These are phyloP conservation scores for Coluber constrictor DNA, from an alignment of 2,797 vertebrate species.

Conservation along the genomic window DNA sequence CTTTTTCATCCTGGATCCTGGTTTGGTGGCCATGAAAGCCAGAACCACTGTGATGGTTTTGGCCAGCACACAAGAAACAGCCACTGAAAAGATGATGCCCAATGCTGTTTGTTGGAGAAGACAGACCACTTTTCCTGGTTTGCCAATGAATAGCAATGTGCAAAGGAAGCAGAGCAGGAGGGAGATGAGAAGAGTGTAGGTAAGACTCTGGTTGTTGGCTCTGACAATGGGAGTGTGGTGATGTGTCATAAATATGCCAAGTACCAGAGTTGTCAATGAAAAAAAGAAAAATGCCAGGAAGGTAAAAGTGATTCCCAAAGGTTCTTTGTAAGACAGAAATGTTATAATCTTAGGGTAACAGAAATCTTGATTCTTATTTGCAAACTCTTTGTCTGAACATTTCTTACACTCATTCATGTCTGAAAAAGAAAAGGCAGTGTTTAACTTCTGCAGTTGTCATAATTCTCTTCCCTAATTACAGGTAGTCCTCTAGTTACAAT, in stretches of 20 bases:
- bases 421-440: neutral
- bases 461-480: neutral
- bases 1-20: neutral
- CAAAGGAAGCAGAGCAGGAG: neutral
- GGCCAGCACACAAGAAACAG: slow-evolving; percentile 7
- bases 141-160: slow-evolving; percentile 1
- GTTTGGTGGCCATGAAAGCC: slow-evolving; percentile 8
- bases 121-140: neutral
- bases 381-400: neutral
- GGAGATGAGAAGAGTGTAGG: neutral
- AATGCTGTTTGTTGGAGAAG: neutral
- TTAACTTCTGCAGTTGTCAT: neutral
- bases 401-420: neutral
- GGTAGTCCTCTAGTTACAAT: neutral
- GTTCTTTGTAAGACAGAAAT: slow-evolving; percentile 1
- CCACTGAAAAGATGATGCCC: neutral
- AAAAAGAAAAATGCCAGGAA: neutral
- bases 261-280: neutral
- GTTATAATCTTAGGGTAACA: neutral
- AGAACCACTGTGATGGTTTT: slow-evolving; percentile 10
- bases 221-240: neutral
- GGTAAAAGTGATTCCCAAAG: neutral
- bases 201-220: neutral
- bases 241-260: neutral
- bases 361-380: neutral